A percentile compares a stretch with the other conserved stretches of the same genome.
These are phyloP conservation scores for Nephrotoma flavescens DNA, from an alignment of 2,888 invertebrate species.

Conservation along the genomic window DNA sequence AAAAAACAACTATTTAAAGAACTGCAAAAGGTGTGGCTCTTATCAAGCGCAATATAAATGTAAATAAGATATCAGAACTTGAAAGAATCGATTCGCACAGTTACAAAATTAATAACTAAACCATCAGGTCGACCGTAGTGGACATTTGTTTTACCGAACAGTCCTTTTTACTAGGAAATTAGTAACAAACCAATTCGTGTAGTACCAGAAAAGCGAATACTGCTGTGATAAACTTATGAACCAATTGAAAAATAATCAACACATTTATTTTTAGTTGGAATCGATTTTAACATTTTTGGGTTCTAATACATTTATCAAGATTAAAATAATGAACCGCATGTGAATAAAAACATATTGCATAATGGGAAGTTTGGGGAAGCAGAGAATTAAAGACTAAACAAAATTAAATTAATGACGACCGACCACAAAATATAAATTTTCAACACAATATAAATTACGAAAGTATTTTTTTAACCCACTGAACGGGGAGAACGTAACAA, in stretches of 20 bases:
- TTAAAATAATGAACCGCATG: background rate
- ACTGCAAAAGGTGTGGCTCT: background rate
- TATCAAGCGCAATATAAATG: background rate
- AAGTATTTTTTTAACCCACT: background rate
- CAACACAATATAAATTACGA: background rate
- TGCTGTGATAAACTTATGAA: no score
- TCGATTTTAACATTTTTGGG: background rate
- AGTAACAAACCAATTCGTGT: no score
- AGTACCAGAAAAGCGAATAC: no score
- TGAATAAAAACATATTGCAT: background rate
- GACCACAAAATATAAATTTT: background rate
- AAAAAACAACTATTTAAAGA: no score
- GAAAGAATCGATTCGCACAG: background rate
- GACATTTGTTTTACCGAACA: no score
- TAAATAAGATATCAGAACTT: background rate
- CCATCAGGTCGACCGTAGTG: no score
- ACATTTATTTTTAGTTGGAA: no score
- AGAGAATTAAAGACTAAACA: background rate
- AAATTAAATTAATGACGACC: background rate
- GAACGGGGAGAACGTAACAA: background rate
- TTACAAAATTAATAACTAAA: no score
- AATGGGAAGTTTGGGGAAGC: background rate
- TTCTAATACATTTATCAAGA: background rate
- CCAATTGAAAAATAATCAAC: no score
- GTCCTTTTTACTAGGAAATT: no score